These are phyloP conservation scores for Ispidina lecontei DNA, from an alignment of 2,797 vertebrate genomes.

Conservation along the genomic window DNA sequence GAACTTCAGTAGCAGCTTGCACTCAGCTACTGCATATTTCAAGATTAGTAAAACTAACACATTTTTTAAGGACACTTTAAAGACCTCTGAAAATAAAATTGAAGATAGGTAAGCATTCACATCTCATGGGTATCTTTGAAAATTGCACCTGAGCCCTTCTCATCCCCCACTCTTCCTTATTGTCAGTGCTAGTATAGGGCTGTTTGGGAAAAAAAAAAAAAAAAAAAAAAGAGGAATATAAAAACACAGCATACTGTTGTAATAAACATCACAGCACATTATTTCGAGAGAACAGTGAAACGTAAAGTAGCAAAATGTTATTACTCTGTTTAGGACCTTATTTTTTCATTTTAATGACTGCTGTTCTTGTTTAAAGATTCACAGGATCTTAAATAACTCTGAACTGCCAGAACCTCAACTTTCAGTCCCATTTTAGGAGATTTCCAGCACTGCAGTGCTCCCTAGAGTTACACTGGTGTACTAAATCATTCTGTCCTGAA, in stretches of 20 bases:
- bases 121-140: not conserved
- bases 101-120: not conserved
- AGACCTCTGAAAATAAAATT: not conserved
- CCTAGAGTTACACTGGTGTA: not conserved
- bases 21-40: not conserved
- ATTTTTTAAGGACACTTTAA: not conserved
- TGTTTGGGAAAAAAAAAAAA: not conserved
- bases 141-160: not conserved
- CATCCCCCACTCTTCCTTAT: not conserved
- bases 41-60: not conserved
- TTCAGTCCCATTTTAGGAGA: not conserved
- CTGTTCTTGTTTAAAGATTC: conserved; percentile 19
- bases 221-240: not conserved
- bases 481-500: not conserved
- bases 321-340: conserved; percentile 16
- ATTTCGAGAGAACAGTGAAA: not conserved
- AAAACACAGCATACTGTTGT: not conserved
- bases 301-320: conserved; percentile 18
- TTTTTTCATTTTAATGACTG: conserved; percentile 19
- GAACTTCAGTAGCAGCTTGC: accelerated
- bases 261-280: not conserved
- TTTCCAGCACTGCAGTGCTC: conserved; percentile 30
- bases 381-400: not conserved
- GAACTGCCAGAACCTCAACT: not conserved
- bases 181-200: not conserved